Evolutionary conservation across 2,888 invertebrate genomes (phyloP).

Genomic region (Clepsis dumicolana): DNA sequence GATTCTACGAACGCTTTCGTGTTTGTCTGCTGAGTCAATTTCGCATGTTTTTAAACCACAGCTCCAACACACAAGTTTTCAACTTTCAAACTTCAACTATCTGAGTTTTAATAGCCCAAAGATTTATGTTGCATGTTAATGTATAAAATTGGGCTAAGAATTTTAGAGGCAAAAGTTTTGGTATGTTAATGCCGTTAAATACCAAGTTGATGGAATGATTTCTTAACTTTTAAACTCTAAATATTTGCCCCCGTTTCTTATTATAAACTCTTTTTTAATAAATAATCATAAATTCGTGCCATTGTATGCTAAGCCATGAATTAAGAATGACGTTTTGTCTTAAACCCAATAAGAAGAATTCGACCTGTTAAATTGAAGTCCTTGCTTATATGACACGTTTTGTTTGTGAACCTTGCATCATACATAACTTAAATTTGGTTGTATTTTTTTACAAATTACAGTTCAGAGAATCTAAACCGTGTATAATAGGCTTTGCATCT

Average conservation of each 20-base stretch:
- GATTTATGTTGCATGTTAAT: slow-evolving; percentile 34
- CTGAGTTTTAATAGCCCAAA: slow-evolving; percentile 37
- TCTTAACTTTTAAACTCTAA: slow-evolving; percentile 25
- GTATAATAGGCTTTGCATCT: slow-evolving; percentile 81
- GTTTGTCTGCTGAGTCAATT: slow-evolving; percentile 70
- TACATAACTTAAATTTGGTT: slow-evolving; percentile 45
- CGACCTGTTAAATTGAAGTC: slow-evolving; percentile 35
- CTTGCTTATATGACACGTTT: slow-evolving; percentile 27
- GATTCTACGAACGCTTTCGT: slow-evolving; percentile 57
- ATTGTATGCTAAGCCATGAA: slow-evolving; percentile 23
- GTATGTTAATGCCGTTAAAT: slow-evolving; percentile 41
- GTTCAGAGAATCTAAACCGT: slow-evolving; percentile 77
- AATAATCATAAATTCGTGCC: slow-evolving; percentile 17
- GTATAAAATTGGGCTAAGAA: slow-evolving; percentile 37
- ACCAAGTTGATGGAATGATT: slow-evolving; percentile 31
- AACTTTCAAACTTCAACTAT: slow-evolving; percentile 45
- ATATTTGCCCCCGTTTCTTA: slow-evolving; percentile 20
- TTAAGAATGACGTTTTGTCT: slow-evolving; percentile 28
- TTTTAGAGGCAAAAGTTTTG: slow-evolving; percentile 35
- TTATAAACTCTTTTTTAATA: slow-evolving; percentile 18
- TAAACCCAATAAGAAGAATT: slow-evolving; percentile 21
- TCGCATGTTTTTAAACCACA: slow-evolving; percentile 72
- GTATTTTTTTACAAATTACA: slow-evolving; percentile 74
- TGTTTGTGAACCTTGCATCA: slow-evolving; percentile 38
- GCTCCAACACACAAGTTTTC: slow-evolving; percentile 66